phyloP scores from a whole-genome alignment of 2,888 invertebrate genomes.

The Graphium colonna region DNA sequence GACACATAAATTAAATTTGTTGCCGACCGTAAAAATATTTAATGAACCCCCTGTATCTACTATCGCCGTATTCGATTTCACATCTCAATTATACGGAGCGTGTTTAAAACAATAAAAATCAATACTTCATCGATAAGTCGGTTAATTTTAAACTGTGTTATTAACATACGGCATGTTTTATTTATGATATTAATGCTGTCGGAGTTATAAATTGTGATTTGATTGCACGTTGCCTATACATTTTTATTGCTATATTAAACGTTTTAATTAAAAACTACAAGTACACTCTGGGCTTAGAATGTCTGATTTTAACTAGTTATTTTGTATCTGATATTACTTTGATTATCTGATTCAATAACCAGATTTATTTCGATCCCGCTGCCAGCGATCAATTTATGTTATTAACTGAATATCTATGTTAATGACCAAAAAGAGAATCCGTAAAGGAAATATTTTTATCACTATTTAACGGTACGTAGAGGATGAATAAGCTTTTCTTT shows the following conservation, averaged over 20 bases:
- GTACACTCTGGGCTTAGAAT: not conserved
- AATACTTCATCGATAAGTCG: conserved; percentile 24
- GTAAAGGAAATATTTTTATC: too few species aligned
- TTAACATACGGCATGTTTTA: conserved; percentile 8
- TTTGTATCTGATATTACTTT: not conserved
- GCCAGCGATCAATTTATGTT: too few species aligned
- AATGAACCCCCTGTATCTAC: conserved; percentile 13
- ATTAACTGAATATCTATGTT: too few species aligned
- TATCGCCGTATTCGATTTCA: conserved; percentile 15
- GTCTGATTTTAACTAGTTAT: not conserved
- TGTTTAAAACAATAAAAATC: conserved; percentile 31
- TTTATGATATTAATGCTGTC: conserved; percentile 10
- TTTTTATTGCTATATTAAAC: not conserved
- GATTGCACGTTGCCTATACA: conserved; percentile 1
- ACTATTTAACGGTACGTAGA: too few species aligned
- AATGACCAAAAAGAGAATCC: too few species aligned
- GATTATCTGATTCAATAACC: too few species aligned
- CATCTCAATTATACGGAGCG: conserved; percentile 23
- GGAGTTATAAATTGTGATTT: conserved; percentile 6
- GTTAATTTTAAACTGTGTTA: conserved; percentile 19
- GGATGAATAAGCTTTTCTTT: too few species aligned
- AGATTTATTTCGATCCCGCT: too few species aligned
- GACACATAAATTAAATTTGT: conserved; percentile 21
- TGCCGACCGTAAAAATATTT: conserved; percentile 15
- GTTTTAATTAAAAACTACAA: not conserved